These are phyloP conservation scores for Orycteropus afer DNA, from an alignment of 2,113 vertebrate genomes.

Conservation along the genomic window DNA sequence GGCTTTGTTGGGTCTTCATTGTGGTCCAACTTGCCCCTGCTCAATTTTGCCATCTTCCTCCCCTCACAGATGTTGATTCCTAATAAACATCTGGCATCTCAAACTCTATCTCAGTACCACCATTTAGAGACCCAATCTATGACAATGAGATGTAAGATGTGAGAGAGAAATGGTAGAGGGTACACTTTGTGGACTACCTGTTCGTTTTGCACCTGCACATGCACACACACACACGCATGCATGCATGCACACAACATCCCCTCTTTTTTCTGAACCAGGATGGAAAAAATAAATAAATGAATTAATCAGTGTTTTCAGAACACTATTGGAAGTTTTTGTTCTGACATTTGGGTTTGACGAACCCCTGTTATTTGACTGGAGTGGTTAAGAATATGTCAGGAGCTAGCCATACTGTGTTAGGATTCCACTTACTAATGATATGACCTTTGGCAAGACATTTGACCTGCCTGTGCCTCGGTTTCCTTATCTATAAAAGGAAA, in stretches of 20 bases:
- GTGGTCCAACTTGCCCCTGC: neutral
- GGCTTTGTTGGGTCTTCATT: neutral
- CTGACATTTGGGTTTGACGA: neutral
- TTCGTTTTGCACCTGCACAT: neutral
- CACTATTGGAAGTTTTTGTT: neutral
- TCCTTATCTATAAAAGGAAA: neutral
- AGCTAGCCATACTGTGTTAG: neutral
- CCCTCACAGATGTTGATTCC: neutral
- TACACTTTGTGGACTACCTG: neutral
- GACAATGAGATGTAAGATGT: neutral
- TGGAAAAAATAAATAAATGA: neutral
- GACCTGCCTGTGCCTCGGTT: neutral
- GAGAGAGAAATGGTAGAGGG: neutral
- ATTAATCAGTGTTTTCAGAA: neutral
- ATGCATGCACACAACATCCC: neutral
- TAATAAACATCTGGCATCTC: neutral
- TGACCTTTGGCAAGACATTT: neutral
- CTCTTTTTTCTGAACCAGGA: neutral
- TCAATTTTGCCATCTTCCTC: neutral
- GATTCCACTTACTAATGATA: neutral
- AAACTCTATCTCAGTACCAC: neutral
- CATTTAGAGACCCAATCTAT: neutral
- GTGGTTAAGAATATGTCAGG: neutral
- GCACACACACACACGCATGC: rapidly evolving
- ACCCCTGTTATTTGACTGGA: neutral